Conservation (phyloP, 1,140 invertebrate species). For the Saccostrea glomerata region DNA sequence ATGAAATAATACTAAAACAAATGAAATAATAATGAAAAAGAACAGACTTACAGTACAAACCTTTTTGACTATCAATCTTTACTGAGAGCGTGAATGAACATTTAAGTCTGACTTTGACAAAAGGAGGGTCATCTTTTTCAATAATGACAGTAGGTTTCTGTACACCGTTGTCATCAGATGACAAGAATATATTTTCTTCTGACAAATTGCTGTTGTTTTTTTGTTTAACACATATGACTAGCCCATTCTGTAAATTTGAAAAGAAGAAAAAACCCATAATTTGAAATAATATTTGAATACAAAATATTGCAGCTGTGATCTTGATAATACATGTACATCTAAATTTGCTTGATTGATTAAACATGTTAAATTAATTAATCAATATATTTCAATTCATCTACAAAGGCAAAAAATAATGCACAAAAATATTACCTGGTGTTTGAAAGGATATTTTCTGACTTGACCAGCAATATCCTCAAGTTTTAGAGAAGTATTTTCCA, state of each 20-base stretch:
- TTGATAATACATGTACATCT: no score
- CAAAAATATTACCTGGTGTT: background rate
- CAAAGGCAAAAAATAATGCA: background rate
- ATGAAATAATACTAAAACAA: no score
- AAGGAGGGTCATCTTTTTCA: background rate
- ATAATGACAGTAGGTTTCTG: slow-evolving; percentile 2
- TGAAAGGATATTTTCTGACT: background rate
- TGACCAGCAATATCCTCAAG: background rate
- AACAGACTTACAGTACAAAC: background rate
- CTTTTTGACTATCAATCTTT: background rate
- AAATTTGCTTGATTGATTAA: no score
- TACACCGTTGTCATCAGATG: background rate
- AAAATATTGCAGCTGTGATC: background rate
- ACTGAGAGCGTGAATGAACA: background rate
- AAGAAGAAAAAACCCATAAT: background rate
- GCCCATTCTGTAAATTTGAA: background rate
- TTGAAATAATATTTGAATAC: background rate
- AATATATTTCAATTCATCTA: no score
- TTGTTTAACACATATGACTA: slow-evolving; percentile 5
- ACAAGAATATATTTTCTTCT: background rate
- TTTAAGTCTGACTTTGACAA: background rate
- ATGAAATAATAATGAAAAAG: no score
- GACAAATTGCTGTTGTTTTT: background rate
- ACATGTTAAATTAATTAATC: no score
- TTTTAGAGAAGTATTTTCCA: background rate